Conservation (phyloP, 2,113 vertebrate species). For the Zeus faber region DNA sequence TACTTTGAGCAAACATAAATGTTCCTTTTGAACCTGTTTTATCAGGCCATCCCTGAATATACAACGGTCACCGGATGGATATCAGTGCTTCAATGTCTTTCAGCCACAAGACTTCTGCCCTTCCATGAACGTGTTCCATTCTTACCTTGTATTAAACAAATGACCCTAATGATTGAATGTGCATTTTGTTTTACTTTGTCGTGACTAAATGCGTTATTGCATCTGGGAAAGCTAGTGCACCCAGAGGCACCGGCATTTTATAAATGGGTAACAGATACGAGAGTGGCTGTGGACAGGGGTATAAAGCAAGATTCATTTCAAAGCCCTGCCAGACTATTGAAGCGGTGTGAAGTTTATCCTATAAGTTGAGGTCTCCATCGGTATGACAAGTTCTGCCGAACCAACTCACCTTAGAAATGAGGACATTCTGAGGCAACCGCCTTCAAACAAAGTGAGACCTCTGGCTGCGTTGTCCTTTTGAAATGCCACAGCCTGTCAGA, state of each 20-base stretch:
- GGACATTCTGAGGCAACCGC: conserved; percentile 6
- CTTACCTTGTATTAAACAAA: conserved; percentile 59
- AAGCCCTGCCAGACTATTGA: conserved; percentile 7
- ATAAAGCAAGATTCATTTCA: not conserved
- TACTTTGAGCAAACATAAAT: conserved; percentile 46
- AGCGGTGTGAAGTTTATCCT: not conserved
- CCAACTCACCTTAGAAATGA: conserved; percentile 5
- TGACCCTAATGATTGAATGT: conserved; percentile 43
- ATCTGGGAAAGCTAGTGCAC: conserved; percentile 23
- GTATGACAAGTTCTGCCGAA: not conserved
- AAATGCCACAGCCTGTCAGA: conserved; percentile 43
- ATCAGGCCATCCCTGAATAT: conserved; percentile 45
- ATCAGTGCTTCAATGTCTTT: conserved; percentile 19
- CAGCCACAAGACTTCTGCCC: not conserved
- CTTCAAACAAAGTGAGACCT: conserved; percentile 12
- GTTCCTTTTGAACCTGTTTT: conserved; percentile 47
- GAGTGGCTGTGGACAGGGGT: conserved; percentile 34
- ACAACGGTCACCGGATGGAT: conserved; percentile 41
- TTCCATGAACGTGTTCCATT: conserved; percentile 41
- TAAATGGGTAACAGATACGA: conserved; percentile 40
- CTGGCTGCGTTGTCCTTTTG: conserved; percentile 14
- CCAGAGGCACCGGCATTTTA: conserved; percentile 28
- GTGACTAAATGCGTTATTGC: conserved; percentile 30
- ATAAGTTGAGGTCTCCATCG: not conserved
- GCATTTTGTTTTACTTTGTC: conserved; percentile 50